Evolutionary conservation across 2,797 vertebrate species (phyloP).

Genomic region (Sebastes kiyomatsui): DNA sequence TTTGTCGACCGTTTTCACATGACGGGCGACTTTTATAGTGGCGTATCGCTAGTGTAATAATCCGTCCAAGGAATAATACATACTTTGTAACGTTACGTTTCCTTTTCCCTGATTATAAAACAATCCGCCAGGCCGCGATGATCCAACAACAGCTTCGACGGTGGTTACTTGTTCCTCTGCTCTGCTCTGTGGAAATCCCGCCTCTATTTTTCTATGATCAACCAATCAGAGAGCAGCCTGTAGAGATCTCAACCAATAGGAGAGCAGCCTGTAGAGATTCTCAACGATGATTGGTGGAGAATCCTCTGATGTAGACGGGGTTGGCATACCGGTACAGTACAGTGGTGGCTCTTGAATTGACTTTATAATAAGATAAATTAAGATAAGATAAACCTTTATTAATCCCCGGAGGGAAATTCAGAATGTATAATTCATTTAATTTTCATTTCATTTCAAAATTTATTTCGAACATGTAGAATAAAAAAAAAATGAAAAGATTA

Average conservation of each 20-base stretch:
- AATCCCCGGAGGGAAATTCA: no score
- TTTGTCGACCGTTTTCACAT: constrained; percentile 30
- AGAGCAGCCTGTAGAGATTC: not conserved
- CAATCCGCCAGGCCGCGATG: constrained; percentile 63
- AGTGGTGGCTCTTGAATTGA: not conserved
- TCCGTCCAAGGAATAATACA: not conserved
- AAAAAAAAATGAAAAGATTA: no score
- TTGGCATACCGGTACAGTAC: not conserved
- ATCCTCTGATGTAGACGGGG: not conserved
- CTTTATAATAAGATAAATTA: not conserved
- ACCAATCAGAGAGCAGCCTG: constrained; percentile 46
- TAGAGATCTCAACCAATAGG: constrained; percentile 49
- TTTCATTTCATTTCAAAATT: no score
- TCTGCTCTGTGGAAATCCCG: constrained; percentile 33
- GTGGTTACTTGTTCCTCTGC: constrained; percentile 9
- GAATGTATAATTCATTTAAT: no score
- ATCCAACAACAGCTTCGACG: constrained; percentile 38
- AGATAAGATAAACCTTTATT: no score
- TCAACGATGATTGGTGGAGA: constrained; percentile 48
- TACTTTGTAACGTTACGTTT: constrained; percentile 33
- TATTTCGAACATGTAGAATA: no score
- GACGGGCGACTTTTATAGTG: constrained; percentile 1
- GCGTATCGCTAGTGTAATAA: constrained; percentile 10
- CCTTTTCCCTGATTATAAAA: constrained; percentile 13
- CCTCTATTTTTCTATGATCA: constrained; percentile 27